A percentile compares a stretch with the other conserved stretches of the same genome.
Conservation (phyloP, 2,113 vertebrate species). For the Thalassoma bifasciatum region DNA sequence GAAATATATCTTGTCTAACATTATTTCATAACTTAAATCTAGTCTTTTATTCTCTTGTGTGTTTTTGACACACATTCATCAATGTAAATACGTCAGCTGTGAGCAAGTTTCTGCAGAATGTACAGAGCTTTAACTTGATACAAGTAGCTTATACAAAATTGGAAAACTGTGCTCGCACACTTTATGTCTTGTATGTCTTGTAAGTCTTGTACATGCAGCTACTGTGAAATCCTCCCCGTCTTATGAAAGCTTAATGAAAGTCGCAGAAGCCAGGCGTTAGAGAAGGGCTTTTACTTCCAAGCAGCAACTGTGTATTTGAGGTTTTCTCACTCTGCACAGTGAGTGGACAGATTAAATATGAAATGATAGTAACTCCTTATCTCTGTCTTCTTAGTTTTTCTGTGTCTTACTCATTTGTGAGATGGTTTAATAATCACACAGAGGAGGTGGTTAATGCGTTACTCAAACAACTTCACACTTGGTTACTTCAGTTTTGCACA, state of each 20-base stretch:
- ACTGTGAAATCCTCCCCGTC: neutral
- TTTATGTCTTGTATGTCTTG: too few relatives aligned
- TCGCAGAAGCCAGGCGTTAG: neutral
- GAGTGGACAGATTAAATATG: neutral
- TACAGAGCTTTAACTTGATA: too few relatives aligned
- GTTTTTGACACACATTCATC: too few relatives aligned
- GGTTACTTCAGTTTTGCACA: slow-evolving; percentile 1
- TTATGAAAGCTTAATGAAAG: neutral
- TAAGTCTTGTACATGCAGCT: neutral
- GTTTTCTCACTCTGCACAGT: neutral
- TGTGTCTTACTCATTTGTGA: slow-evolving; percentile 17
- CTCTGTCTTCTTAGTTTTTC: neutral
- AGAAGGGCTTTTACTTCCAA: neutral
- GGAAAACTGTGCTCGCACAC: neutral
- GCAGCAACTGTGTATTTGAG: neutral
- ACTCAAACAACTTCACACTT: neutral
- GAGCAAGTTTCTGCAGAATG: too few relatives aligned
- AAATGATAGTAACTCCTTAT: neutral
- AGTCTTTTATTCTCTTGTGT: too few relatives aligned
- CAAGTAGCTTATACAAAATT: too few relatives aligned
- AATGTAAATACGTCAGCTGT: too few relatives aligned
- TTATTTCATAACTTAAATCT: too few relatives aligned
- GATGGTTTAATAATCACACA: slow-evolving; percentile 43
- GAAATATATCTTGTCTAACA: too few relatives aligned
- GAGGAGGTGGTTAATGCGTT: slow-evolving; percentile 22